Evolutionary conservation across 2,888 invertebrate species (phyloP), one percentile per base, ranked within the genome.

Genomic region (Chironomus riparius): DNA sequence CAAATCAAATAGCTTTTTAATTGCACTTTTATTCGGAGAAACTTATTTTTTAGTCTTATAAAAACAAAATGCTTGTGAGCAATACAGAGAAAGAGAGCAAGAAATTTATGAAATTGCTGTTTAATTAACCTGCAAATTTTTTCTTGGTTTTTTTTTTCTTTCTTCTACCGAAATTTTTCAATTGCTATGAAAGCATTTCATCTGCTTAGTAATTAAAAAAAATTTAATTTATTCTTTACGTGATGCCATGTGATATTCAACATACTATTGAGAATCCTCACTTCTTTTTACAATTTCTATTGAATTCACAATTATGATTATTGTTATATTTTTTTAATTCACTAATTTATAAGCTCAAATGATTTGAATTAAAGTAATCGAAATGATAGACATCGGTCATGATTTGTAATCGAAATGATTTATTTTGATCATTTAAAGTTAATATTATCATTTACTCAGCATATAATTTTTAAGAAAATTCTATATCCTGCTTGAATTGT

Each of bases 61-160:
- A 56, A 15, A 18, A 56, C 56, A 18, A 56, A 56, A 56, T 56
- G 56, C 4, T 10, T 56, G 56, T 15, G 56, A 56, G 12, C 18
- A 22, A 65, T 7, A 18, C 56, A 68, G 18, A 28, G 15, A 68
- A 38, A 38, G 5, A 38, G n/a, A 38, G n/a, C 5, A 28, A 68
- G 18, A 68, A 68, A 68, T 68, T 28, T 18, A 28, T 68, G 68
- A 68, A 28, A 68, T 68, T 68, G 38, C 47, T 38, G n/a, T 68
- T 68, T 68, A 68, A 68, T 68, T 68, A 68, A 68, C 68, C 47
- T 68, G 28, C 28, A 68, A 68, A 68, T 38, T 68, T 68, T 15
- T 15, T 65, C 22, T 24, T 22, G 21, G n/a, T 65, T 65, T 65
- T 65, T n/a, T 38, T 10, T 38, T 38, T 38, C 38, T 38, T 38